Conservation (phyloP, 2,113 vertebrate species). For the Castor canadensis region DNA sequence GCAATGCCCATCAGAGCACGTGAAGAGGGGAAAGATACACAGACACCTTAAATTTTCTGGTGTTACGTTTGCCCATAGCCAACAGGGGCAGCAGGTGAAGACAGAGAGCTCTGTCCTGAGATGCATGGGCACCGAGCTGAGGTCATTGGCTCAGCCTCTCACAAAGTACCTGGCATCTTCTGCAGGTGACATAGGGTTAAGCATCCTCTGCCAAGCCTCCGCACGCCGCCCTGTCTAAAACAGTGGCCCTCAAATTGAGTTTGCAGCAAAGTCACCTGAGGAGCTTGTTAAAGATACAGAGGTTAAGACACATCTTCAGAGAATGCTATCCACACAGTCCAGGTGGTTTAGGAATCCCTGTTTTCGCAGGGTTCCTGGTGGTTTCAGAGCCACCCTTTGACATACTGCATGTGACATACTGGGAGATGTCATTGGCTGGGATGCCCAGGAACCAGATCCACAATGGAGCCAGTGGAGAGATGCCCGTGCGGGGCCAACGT, state of each 20-base stretch:
- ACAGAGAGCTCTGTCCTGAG: accelerated
- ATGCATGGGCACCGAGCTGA: accelerated
- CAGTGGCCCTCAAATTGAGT: background rate
- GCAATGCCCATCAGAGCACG: background rate
- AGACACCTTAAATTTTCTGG: accelerated
- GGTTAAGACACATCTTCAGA: accelerated
- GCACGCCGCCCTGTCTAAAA: too few species aligned
- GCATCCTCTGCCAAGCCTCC: accelerated
- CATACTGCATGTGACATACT: accelerated
- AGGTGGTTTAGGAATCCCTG: background rate
- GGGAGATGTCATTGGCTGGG: background rate
- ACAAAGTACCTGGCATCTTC: accelerated
- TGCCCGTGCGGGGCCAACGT: accelerated
- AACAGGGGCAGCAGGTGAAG: accelerated
- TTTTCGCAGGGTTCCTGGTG: accelerated
- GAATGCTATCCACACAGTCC: accelerated
- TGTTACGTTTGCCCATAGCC: background rate
- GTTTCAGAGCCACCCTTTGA: background rate
- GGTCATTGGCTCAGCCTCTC: accelerated
- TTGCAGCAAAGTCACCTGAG: too few species aligned
- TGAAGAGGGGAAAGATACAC: accelerated
- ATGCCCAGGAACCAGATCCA: accelerated
- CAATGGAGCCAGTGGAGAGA: too few species aligned
- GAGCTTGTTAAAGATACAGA: too few species aligned
- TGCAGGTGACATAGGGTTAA: background rate